Evolutionary conservation across 2,888 invertebrate genomes (phyloP), one percentile per base, ranked within the genome.

Genomic region (Drosophila leonis): DNA sequence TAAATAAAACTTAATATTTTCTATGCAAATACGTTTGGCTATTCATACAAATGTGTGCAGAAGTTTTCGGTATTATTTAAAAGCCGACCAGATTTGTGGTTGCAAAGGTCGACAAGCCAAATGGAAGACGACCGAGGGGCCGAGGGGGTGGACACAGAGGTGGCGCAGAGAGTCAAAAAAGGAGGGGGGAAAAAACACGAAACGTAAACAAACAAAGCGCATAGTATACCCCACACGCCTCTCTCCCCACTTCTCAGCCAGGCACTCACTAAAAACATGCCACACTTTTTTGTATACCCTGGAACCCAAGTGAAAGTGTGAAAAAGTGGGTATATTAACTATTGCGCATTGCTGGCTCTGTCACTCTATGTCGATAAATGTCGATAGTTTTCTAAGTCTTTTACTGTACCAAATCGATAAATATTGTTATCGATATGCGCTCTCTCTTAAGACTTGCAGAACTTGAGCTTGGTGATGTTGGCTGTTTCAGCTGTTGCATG

Each of bases 51-150:
- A 57, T 39, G 31, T 60, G 48, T 39, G 39, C 10, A 10, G 18
- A 33, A 66, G 35, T 31, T 54, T 65, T 65, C 15, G 37, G 13
- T 35, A 65, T 66, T 56, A 66, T 66, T 66, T 66, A 66, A 65
- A 56, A 49, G 46, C 78, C 49, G 42, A 33, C 29, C 66, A 59
- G 75, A 62, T 65, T 73, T 77, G 69, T 59, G 84, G 70, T 44
- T 72, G 49, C 71, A 77, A 79, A 77, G 70, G 65, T 65, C 61
- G 49, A 29, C 37, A 57, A 33, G 65, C 44, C 24, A 64, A 64
- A 64, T 64, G 52, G 27, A 12, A 18, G n/a, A 15, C 10, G 13
- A n/a, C 10, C n/a, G 4, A 1, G 1, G n/a, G 27, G 37, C 6
- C 3, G 13, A 12, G 20, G 18, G 18, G 10, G 5, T 5, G 12